Evolutionary conservation across 2,888 invertebrate species (phyloP).

Genomic region (Incurvaria masculella): DNA sequence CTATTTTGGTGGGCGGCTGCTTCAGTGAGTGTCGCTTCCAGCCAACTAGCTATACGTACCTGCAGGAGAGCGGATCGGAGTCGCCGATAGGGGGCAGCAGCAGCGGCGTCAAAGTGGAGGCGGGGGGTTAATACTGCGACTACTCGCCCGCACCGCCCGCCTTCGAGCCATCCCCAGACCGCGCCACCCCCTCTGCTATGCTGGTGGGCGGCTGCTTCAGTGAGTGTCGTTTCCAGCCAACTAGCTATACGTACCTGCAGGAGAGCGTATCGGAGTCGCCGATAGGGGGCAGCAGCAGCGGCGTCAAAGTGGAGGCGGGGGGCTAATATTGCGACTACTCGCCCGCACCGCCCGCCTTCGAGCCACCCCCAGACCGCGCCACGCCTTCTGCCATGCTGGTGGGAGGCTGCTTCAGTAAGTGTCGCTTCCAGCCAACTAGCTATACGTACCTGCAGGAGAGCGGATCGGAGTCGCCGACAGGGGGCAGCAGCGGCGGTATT

Average conservation of each 20-base stretch:
- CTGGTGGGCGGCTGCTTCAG: slow-evolving; percentile 76
- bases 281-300: slow-evolving; percentile 31
- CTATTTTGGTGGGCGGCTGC: slow-evolving; percentile 73
- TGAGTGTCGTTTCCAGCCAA: no score
- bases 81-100: slow-evolving; percentile 35
- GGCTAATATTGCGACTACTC: slow-evolving; percentile 53
- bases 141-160: slow-evolving; percentile 47
- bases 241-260: no score
- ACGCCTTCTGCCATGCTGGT: slow-evolving; percentile 70
- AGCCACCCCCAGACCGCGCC: slow-evolving; percentile 40
- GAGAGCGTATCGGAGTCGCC: slow-evolving; percentile 73
- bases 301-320: slow-evolving; percentile 49
- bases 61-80: slow-evolving; percentile 83
- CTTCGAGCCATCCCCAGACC: slow-evolving; percentile 41
- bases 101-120: slow-evolving; percentile 51
- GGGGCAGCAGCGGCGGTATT: slow-evolving; percentile 47
- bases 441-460: slow-evolving; percentile 92
- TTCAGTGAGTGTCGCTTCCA: slow-evolving; percentile 85
- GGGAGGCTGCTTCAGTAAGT: slow-evolving; percentile 77
- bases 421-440: no score
- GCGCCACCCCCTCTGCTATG: slow-evolving; percentile 63
- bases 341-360: slow-evolving; percentile 46
- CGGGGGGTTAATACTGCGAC: slow-evolving; percentile 50
- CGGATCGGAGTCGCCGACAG: slow-evolving; percentile 64
- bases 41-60: no score